Evolutionary conservation across 2,888 invertebrate genomes (phyloP).

Genomic region (Drepana falcataria): DNA sequence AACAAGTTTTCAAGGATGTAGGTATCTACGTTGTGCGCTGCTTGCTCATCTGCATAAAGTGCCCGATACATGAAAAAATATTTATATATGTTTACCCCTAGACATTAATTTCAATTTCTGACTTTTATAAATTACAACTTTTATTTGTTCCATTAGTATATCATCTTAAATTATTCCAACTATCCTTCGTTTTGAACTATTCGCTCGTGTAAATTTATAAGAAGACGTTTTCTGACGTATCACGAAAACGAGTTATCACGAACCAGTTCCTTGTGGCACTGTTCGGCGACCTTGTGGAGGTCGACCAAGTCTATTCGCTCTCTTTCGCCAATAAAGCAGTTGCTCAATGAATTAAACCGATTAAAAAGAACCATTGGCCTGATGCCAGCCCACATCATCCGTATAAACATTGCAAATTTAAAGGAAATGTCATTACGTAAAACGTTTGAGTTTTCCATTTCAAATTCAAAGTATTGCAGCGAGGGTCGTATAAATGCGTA

Average conservation of each 20-base stretch:
- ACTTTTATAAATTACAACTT: too few species aligned
- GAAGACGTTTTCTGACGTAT: constrained; percentile 19
- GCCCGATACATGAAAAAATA: too few species aligned
- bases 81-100: too few species aligned
- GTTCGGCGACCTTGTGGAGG: constrained; percentile 63
- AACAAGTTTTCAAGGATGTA: constrained; percentile 13
- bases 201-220: constrained; percentile 14
- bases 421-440: constrained; percentile 71
- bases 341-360: constrained; percentile 72
- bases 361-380: constrained; percentile 71
- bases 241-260: constrained; percentile 23
- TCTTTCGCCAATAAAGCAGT: constrained; percentile 62
- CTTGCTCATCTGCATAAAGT: constrained; percentile 7
- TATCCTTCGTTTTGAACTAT: neutral
- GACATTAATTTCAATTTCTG: too few species aligned
- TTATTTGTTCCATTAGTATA: too few species aligned
- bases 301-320: constrained; percentile 59
- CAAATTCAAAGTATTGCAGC: constrained; percentile 8
- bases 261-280: constrained; percentile 34
- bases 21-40: constrained; percentile 1
- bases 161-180: too few species aligned
- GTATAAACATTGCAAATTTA: constrained; percentile 71
- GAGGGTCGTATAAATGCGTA: too few species aligned
- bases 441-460: constrained; percentile 27
- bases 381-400: constrained; percentile 56